Percentiles rank a stretch among this genome's conserved stretches.
These are phyloP conservation scores for Drosophila ercepeae DNA, from an alignment of 1,140 invertebrate species.

Conservation along the genomic window DNA sequence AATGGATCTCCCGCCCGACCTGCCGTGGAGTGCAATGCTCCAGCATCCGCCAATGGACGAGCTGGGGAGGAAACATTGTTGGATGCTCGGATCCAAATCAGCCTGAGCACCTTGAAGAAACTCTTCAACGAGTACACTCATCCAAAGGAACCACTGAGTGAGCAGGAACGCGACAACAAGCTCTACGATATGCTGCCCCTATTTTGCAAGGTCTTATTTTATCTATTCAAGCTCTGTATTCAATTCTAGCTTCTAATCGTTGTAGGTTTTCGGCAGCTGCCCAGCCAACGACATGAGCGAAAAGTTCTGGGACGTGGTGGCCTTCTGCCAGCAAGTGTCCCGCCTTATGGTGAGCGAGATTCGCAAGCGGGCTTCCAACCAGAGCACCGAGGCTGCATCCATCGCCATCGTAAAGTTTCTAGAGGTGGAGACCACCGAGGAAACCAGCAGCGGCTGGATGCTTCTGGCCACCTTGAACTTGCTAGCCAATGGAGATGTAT, in stretches of 20 bases:
- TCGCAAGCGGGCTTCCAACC: slow-evolving; percentile 95
- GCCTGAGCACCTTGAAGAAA: slow-evolving; percentile 97
- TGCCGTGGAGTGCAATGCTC: slow-evolving; percentile 19
- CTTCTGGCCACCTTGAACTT: slow-evolving; percentile 95
- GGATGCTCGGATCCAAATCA: slow-evolving; percentile 92
- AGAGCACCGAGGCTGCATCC: slow-evolving; percentile 97
- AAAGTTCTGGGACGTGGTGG: slow-evolving; percentile 96
- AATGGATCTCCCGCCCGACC: slow-evolving; percentile 54
- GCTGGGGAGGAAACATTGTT: slow-evolving; percentile 84
- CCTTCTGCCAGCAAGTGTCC: slow-evolving; percentile 97
- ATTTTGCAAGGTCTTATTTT: slow-evolving; percentile 94
- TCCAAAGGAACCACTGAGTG: slow-evolving; percentile 91
- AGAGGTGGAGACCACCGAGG: slow-evolving; percentile 96
- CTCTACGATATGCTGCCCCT: slow-evolving; percentile 99
- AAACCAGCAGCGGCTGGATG: slow-evolving; percentile 98
- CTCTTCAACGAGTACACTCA: slow-evolving; percentile 97
- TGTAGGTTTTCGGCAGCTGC: slow-evolving; percentile 94
- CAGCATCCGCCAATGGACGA: slow-evolving; percentile 48
- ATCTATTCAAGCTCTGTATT: no score
- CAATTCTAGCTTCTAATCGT: background rate
- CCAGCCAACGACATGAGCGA: slow-evolving; percentile 96
- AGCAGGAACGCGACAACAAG: slow-evolving; percentile 95
- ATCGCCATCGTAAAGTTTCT: slow-evolving; percentile 98
- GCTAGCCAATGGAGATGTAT: slow-evolving; percentile 92
- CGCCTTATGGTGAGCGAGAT: slow-evolving; percentile 98